phyloP scores from a whole-genome alignment of 2,888 invertebrate species.

The Pecten maximus region DNA sequence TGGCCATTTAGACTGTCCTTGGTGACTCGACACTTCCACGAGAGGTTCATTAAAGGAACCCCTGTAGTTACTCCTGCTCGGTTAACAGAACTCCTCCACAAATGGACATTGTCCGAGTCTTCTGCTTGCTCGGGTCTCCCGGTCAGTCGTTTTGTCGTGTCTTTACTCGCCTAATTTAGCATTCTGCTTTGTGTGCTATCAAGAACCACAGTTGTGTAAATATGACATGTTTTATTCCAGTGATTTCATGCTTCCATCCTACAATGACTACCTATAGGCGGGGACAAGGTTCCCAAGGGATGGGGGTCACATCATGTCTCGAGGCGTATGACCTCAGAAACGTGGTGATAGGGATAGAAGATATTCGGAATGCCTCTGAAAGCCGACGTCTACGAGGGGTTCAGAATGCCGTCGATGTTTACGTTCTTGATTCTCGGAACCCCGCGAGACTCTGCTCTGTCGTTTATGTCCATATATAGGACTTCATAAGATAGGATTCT shows the following conservation, averaged over 20 bases:
- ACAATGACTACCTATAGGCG: not conserved
- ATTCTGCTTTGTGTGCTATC: not conserved
- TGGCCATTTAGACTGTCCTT: not conserved
- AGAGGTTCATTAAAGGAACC: not conserved
- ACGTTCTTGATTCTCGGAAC: no score
- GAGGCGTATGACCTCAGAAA: not conserved
- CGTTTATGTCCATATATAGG: no score
- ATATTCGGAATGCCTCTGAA: not conserved
- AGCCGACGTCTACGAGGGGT: no score
- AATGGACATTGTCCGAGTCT: slow-evolving; percentile 14
- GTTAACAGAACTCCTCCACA: not conserved
- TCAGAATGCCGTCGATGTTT: no score
- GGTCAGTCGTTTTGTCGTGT: not conserved
- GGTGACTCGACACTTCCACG: not conserved
- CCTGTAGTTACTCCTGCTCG: not conserved
- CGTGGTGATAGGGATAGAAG: not conserved
- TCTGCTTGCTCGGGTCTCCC: not conserved
- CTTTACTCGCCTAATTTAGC: not conserved
- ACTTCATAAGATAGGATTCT: no score
- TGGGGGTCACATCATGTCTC: not conserved
- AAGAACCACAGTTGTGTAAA: not conserved
- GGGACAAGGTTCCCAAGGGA: not conserved
- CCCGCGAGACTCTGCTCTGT: no score
- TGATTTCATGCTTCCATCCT: not conserved
- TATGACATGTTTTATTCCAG: not conserved